These are phyloP conservation scores for Oophaga sylvatica DNA, from an alignment of 2,797 vertebrate genomes.

Conservation along the genomic window DNA sequence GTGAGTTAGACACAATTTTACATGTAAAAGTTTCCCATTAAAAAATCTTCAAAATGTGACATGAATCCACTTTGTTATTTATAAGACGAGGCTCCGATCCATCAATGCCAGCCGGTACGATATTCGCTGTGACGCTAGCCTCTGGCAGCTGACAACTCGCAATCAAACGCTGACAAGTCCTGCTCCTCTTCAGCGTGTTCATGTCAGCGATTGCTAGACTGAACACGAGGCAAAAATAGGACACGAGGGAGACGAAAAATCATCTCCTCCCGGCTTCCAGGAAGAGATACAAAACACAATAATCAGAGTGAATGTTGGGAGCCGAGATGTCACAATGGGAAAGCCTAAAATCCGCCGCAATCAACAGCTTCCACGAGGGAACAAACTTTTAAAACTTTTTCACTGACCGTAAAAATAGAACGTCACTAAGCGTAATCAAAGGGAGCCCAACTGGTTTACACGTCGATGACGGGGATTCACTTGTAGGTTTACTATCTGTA, in stretches of 20 bases:
- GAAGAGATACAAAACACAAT: conserved; percentile 18
- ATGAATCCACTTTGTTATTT: conserved; percentile 49
- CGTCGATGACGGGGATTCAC: too few species aligned
- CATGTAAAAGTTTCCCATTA: conserved; percentile 55
- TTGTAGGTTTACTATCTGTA: background rate
- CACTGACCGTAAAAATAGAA: background rate
- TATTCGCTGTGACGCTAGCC: conserved; percentile 42
- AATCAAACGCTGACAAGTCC: conserved; percentile 55
- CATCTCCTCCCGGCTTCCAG: conserved; percentile 4
- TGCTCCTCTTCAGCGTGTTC: conserved; percentile 41
- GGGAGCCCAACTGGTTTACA: too few species aligned
- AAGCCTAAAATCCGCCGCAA: background rate
- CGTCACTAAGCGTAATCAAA: too few species aligned
- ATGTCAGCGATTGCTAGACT: conserved; percentile 35
- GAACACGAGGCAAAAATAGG: conserved; percentile 45
- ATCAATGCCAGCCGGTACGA: conserved; percentile 46
- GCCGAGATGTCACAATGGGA: background rate
- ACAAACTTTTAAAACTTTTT: background rate
- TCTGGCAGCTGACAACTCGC: conserved; percentile 44
- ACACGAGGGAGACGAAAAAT: background rate
- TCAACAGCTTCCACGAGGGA: background rate
- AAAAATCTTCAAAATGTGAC: conserved; percentile 54
- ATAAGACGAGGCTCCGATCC: conserved; percentile 32
- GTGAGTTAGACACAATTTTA: background rate
- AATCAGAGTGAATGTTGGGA: background rate